These are phyloP conservation scores for Crotalus horridus DNA, from an alignment of 2,113 vertebrate species.

Conservation along the genomic window DNA sequence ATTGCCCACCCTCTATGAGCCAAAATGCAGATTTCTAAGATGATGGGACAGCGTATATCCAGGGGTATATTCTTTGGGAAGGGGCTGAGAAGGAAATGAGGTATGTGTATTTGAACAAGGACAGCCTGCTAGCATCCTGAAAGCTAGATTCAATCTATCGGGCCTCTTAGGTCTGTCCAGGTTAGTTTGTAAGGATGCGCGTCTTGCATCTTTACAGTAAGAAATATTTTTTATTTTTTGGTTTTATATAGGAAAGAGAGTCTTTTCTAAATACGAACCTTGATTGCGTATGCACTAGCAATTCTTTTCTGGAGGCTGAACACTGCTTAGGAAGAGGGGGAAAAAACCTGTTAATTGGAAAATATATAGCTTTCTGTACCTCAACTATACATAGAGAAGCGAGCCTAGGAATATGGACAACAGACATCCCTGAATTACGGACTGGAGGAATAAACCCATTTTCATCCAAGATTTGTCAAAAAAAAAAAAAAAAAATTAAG, in stretches of 20 bases:
- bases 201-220: not conserved
- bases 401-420: too few relatives aligned
- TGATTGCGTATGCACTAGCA: not conserved
- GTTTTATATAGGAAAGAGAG: not conserved
- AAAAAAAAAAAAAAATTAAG: slow-evolving; percentile 32
- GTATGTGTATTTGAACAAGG: not conserved
- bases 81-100: not conserved
- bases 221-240: not conserved
- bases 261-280: not conserved
- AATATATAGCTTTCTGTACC: not conserved
- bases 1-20: not conserved
- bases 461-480: slow-evolving; percentile 3
- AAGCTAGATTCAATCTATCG: not conserved
- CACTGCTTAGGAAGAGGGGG: not conserved
- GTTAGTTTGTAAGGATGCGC: not conserved
- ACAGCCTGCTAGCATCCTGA: not conserved
- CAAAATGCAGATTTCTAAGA: not conserved
- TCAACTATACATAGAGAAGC: not conserved
- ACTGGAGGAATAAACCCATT: slow-evolving; percentile 12
- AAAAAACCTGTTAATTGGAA: not conserved
- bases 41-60: not conserved
- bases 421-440: not conserved
- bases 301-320: not conserved
- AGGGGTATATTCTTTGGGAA: not conserved
- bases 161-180: not conserved